A percentile compares a stretch with the other conserved stretches of the same genome.
These are phyloP conservation scores for Engystomops pustulosus DNA, from an alignment of 2,113 vertebrate genomes.

Conservation along the genomic window DNA sequence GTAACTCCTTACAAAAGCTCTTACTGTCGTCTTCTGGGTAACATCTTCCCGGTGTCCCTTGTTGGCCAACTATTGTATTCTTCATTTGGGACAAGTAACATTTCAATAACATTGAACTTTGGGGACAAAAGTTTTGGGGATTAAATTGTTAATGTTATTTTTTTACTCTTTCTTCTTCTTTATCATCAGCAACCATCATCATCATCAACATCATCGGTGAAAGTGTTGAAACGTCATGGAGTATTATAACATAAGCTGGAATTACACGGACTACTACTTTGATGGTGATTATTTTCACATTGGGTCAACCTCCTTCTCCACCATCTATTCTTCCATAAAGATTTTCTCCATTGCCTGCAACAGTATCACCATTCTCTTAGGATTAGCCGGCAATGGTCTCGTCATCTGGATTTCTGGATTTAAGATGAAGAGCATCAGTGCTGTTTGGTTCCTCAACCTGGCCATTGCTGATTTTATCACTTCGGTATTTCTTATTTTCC, in stretches of 20 bases:
- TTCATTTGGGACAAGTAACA: no score
- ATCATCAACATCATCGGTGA: neutral
- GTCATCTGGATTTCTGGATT: constrained; percentile 1
- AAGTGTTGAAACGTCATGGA: neutral
- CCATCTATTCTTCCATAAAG: neutral
- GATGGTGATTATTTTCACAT: neutral
- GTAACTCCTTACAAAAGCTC: no score
- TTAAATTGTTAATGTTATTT: no score
- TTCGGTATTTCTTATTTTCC: neutral
- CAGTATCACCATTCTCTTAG: neutral
- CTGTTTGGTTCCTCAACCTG: constrained; percentile 2
- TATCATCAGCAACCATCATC: neutral
- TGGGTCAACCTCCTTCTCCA: neutral
- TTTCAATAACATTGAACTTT: no score
- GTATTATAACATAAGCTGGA: neutral
- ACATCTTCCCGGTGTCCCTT: no score
- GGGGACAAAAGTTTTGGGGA: no score
- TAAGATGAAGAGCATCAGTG: neutral
- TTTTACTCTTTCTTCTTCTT: neutral
- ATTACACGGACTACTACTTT: neutral
- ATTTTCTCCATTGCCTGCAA: neutral
- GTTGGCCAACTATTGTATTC: no score
- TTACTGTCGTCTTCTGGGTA: no score
- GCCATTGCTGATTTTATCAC: neutral
- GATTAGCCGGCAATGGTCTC: neutral